Conservation (phyloP, 1,140 invertebrate species). For the Globodera rostochiensis region DNA sequence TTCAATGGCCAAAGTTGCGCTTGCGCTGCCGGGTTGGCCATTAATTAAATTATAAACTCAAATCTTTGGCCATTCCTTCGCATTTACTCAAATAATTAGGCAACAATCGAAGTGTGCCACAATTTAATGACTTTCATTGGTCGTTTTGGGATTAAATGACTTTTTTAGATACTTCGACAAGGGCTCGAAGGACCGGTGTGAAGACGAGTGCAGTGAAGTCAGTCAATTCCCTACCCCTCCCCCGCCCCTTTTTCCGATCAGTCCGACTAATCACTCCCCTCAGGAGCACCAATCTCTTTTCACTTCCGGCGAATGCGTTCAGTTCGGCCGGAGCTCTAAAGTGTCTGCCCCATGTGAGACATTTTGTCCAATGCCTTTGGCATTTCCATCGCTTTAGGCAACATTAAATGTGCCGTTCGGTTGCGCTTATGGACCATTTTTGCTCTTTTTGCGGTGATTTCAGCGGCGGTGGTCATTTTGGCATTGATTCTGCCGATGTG, state of each 20-base stretch:
- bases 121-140: too few relatives aligned
- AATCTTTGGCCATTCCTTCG: too few relatives aligned
- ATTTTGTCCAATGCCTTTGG: not conserved
- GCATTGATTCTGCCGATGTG: slow-evolving; percentile 56
- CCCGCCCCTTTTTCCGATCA: not conserved
- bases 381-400: slow-evolving; percentile 13
- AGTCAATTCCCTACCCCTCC: not conserved
- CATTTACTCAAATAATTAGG: too few relatives aligned
- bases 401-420: slow-evolving; percentile 54
- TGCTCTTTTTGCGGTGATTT: slow-evolving; percentile 53
- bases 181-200: slow-evolving; percentile 54
- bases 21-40: slow-evolving; percentile 51
- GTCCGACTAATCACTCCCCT: not conserved
- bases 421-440: slow-evolving; percentile 55
- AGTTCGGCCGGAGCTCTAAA: slow-evolving; percentile 40
- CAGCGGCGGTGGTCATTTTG: slow-evolving; percentile 54
- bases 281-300: slow-evolving; percentile 52
- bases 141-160: too few relatives aligned
- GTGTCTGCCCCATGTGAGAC: slow-evolving; percentile 34
- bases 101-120: too few relatives aligned
- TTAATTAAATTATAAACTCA: not conserved
- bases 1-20: slow-evolving; percentile 55
- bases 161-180: slow-evolving; percentile 33
- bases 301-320: slow-evolving; percentile 56
- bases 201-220: slow-evolving; percentile 61